Base-by-base conservation (phyloP, 2,888 invertebrate genomes). In the Coenonympha glycerion region DNA sequence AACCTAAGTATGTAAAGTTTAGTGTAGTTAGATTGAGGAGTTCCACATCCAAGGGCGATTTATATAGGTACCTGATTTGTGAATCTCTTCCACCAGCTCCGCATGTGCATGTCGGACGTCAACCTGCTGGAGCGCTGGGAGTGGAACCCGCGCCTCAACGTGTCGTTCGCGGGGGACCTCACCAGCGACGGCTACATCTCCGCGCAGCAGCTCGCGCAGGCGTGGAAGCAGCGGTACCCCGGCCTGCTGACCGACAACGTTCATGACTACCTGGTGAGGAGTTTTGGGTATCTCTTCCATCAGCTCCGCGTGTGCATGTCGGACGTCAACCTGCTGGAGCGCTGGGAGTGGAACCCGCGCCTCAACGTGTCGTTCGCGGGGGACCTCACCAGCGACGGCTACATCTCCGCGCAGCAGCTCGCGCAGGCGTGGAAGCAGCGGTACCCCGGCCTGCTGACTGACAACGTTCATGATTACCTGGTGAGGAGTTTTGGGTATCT, bases 351-450 rank as follows among this genome's bases (percentile, higher is more conserved):
- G 89, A 89, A 90, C 62, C 76, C 84, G 1, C 89, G 90, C 16
- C 87, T 92, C 52, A 90, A 89, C 26, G 67, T 75, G 34, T 86
- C 89, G 1, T 86, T 83, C 56, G 91, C 91, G 0, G 88, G 91
- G 11, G 82, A 85, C 52, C 79, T 95, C 52, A 91, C 93, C 9
- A 76, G 80, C 6, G 91, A 89, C 54, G 91, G 90, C 0, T 90
- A 90, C 66, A 89, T 91, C 61, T 92, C 92, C 65, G 76, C 93
- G 21, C 89, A 89, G 65, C 88, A 91, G 46, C 77, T 93, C 1
- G 94, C 93, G 0, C 88, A 91, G 62, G 84, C 92, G 19, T 91
- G n/a, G n/a, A n/a, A n/a, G n/a, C n/a, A n/a, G n/a, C n/a, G n/a
- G n/a, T n/a, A n/a, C n/a, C n/a, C n/a, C n/a, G n/a, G n/a, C n/a